These are phyloP conservation scores for Myotis vivesi DNA, from an alignment of 2,797 vertebrate genomes.

Conservation along the genomic window DNA sequence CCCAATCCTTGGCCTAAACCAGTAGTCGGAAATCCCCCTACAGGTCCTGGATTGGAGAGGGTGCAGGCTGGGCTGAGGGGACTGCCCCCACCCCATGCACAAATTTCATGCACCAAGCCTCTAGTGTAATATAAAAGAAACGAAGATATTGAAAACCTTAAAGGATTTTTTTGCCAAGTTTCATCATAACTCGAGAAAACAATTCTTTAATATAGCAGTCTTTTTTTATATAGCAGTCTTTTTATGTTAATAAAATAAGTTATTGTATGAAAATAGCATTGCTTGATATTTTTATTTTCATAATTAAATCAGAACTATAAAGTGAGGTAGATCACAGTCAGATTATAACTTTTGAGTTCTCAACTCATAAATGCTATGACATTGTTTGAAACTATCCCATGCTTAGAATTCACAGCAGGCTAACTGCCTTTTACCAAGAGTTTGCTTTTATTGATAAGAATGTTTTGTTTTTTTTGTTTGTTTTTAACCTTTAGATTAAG, in stretches of 20 bases:
- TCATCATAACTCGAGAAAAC: slow-evolving; percentile 1
- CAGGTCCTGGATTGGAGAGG: too few species aligned
- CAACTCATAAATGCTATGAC: not conserved
- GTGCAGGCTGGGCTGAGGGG: too few species aligned
- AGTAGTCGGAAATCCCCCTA: too few species aligned
- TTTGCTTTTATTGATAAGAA: not conserved
- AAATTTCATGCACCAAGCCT: too few species aligned
- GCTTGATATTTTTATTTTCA: not conserved
- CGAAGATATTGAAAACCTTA: not conserved
- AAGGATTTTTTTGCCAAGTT: not conserved
- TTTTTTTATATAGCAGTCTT: not conserved
- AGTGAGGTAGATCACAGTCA: not conserved
- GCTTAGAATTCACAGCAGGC: not conserved
- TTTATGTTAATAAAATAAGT: slow-evolving; percentile 1
- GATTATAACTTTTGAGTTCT: not conserved
- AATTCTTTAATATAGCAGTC: not conserved
- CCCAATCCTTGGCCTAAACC: too few species aligned
- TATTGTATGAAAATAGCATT: not conserved
- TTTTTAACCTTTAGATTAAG: not conserved
- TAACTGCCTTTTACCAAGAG: not conserved
- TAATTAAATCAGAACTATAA: not conserved
- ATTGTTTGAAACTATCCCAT: not conserved
- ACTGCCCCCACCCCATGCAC: too few species aligned
- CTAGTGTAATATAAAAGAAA: not conserved
- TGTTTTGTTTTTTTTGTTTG: not conserved